A percentile compares a stretch with the other conserved stretches of the same genome.
phyloP scores from a whole-genome alignment of 1,140 invertebrate species.

The Ruditapes philippinarum region DNA sequence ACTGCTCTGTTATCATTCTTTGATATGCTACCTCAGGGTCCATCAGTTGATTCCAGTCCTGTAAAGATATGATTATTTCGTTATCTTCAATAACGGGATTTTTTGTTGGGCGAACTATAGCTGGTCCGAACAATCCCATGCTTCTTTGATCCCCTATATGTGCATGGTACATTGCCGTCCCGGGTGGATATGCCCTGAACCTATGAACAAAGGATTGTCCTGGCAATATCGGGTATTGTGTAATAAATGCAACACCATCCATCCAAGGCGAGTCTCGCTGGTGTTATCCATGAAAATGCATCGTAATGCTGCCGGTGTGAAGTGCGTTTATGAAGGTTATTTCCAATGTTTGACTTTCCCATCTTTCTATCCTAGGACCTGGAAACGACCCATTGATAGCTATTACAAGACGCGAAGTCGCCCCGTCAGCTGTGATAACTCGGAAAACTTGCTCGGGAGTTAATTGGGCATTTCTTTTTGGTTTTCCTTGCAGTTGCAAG shows the following conservation, averaged over 20 bases:
- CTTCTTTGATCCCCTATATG: slow-evolving; percentile 80
- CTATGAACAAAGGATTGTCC: slow-evolving; percentile 94
- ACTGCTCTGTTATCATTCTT: slow-evolving; percentile 69
- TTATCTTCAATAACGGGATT: not conserved
- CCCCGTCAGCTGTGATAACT: slow-evolving; percentile 76
- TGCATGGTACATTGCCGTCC: slow-evolving; percentile 83
- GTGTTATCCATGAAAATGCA: slow-evolving; percentile 96
- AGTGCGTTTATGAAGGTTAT: slow-evolving; percentile 94
- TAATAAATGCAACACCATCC: slow-evolving; percentile 96
- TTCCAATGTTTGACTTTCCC: slow-evolving; percentile 93
- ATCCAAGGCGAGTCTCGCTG: slow-evolving; percentile 94
- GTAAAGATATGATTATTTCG: slow-evolving; percentile 61
- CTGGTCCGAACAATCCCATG: slow-evolving; percentile 78
- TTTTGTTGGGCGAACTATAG: slow-evolving; percentile 70
- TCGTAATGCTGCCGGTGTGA: slow-evolving; percentile 92
- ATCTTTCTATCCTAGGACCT: slow-evolving; percentile 89
- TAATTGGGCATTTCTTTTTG: not conserved
- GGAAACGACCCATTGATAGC: slow-evolving; percentile 79
- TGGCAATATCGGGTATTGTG: slow-evolving; percentile 95
- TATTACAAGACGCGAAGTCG: slow-evolving; percentile 72
- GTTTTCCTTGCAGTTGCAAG: not conserved
- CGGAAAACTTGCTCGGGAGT: not conserved
- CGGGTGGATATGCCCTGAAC: slow-evolving; percentile 85
- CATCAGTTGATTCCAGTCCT: slow-evolving; percentile 77
- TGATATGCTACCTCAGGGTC: slow-evolving; percentile 68